These are phyloP conservation scores for Geophilus truncorum DNA, from an alignment of 2,888 invertebrate genomes.

Conservation along the genomic window DNA sequence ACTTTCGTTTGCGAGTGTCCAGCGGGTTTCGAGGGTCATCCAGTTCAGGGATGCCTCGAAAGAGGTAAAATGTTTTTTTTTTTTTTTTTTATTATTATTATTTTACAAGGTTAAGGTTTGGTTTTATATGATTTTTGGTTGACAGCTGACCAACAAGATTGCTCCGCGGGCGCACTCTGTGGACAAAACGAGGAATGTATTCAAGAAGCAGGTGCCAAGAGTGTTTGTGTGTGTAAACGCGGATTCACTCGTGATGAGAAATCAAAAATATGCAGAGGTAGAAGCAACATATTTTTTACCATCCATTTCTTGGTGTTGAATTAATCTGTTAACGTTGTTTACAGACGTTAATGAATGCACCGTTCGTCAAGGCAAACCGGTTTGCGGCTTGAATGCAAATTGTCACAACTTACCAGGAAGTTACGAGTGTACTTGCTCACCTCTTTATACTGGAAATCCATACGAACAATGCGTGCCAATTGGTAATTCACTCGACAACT, in stretches of 20 bases:
- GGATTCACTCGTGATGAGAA: slow-evolving; percentile 63
- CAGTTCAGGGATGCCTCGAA: slow-evolving; percentile 40
- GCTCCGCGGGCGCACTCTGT: neutral
- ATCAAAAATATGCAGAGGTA: slow-evolving; percentile 41
- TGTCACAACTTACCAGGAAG: slow-evolving; percentile 90
- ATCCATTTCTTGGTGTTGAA: neutral
- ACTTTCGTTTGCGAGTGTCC: slow-evolving; percentile 83
- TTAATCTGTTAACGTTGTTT: neutral
- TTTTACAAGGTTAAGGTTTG: neutral
- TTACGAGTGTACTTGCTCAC: slow-evolving; percentile 85
- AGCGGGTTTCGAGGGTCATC: slow-evolving; percentile 53
- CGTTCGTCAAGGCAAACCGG: slow-evolving; percentile 61
- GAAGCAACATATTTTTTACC: neutral
- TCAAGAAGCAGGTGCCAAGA: slow-evolving; percentile 67
- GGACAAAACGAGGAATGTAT: slow-evolving; percentile 67
- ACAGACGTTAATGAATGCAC: slow-evolving; percentile 77
- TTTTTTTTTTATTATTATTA: neutral
- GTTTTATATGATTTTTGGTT: neutral
- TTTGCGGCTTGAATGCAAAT: slow-evolving; percentile 81
- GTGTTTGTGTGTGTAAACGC: slow-evolving; percentile 82
- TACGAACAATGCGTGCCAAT: slow-evolving; percentile 69
- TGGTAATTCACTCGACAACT: slow-evolving; percentile 29
- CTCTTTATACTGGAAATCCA: slow-evolving; percentile 83
- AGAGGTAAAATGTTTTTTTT: slow-evolving; percentile 1
- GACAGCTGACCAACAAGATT: slow-evolving; percentile 64